A percentile compares a stretch with the other conserved stretches of the same genome.
Conservation (phyloP, 2,888 invertebrate species). For the Macroteleia sp. region DNA sequence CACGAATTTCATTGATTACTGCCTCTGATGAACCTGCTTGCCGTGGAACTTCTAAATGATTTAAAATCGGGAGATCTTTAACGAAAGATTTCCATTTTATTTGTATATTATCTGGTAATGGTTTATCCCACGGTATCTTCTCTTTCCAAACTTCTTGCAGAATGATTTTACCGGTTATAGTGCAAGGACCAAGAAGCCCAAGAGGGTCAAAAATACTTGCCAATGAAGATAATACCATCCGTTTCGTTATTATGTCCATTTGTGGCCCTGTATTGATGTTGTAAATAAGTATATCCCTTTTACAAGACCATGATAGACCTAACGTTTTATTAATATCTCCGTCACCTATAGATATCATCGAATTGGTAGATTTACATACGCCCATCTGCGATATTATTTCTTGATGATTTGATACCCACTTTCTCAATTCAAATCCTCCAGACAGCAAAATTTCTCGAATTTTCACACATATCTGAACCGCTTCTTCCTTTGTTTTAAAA, state of each 20-base stretch:
- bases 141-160: not conserved
- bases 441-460: constrained; percentile 34
- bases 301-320: too few relatives aligned
- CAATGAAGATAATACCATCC: not conserved
- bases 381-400: not conserved
- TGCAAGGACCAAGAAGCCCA: constrained; percentile 1
- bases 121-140: not conserved
- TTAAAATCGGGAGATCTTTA: not conserved
- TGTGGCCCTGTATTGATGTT: too few relatives aligned
- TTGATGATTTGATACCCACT: constrained; percentile 60
- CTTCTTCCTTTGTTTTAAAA: constrained; percentile 50
- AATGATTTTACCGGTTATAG: not conserved
- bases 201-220: not conserved
- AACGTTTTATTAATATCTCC: too few relatives aligned
- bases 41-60: not conserved
- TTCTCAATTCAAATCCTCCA: constrained; percentile 56
- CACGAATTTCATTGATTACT: not conserved
- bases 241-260: too few relatives aligned
- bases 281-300: too few relatives aligned
- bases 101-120: not conserved
- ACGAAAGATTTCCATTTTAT: not conserved
- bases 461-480: constrained; percentile 32
- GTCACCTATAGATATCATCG: too few relatives aligned
- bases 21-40: not conserved
- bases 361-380: too few relatives aligned